Evolutionary conservation across 2,113 vertebrate species (phyloP), one percentile per base, ranked within the genome.

Genomic region (Clarias macrocephalus): DNA sequence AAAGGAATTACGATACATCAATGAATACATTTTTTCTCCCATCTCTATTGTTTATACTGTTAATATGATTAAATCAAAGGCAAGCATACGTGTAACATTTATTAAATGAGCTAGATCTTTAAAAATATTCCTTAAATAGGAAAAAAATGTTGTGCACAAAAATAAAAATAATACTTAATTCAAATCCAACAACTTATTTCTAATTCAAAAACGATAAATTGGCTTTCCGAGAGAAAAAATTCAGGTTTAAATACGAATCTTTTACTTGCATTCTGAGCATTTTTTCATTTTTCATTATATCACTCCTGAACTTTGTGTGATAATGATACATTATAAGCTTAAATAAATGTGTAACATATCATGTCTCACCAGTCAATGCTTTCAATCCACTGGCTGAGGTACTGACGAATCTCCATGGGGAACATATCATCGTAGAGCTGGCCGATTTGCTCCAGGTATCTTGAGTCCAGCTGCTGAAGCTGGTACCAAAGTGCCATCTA

Each of bases 401-500:
- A 95, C 88, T 98, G 97, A 30, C 98, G 95, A 90, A 99, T 96
- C 79, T 97, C 97, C 95, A 96, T 95, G 33, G 96, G 97, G 88
- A 99, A 97, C 28, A 89, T 95, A 33, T 95, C 93, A 91, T 97
- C 95, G 0, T 99, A 99, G 0, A 99, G 94, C 90, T 96, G 96
- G 75, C 95, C 96, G 37, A 99, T 96, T 73, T 92, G 94, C 80
- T 95, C 95, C 93, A 98, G 94, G 66, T 95, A 96, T 62, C 94
- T 96, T 3, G 94, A 93, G 68, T 98, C 96, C 73, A 98, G 93
- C 81, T 94, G 94, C 89, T 97, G 96, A 7, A 99, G 93, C 12
- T 96, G 94, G 66, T 93, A 94, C 98, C 98, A 99, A 94, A 97
- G 97, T 23, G 97, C 90, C 98, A 99, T 99, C 91, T 95, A 95